These are phyloP conservation scores for Pissodes strobi DNA, from an alignment of 1,140 invertebrate species.

Conservation along the genomic window DNA sequence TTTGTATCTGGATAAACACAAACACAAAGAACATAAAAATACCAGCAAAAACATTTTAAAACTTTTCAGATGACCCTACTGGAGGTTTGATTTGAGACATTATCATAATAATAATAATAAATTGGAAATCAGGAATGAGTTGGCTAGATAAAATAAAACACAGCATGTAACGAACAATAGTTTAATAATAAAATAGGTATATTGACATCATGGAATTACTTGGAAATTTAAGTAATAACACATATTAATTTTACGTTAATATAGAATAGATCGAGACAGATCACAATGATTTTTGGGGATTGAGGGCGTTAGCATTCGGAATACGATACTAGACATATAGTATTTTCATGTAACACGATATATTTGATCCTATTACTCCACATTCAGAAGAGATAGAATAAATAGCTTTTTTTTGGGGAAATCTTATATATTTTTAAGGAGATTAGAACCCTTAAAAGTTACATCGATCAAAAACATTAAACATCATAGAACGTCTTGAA, in stretches of 20 bases:
- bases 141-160: slow-evolving; percentile 42
- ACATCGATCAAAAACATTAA: slow-evolving; percentile 24
- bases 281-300: slow-evolving; percentile 40
- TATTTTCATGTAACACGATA: slow-evolving; percentile 3
- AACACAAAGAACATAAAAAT: too few relatives aligned
- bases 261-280: slow-evolving; percentile 39
- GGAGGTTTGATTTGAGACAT: too few relatives aligned
- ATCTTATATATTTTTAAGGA: slow-evolving; percentile 23
- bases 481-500: slow-evolving; percentile 15
- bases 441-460: slow-evolving; percentile 31
- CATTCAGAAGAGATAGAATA: slow-evolving; percentile 9
- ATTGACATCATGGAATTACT: slow-evolving; percentile 53
- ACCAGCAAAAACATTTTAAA: too few relatives aligned
- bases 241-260: slow-evolving; percentile 42
- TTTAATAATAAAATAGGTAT: slow-evolving; percentile 56
- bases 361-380: slow-evolving; percentile 27
- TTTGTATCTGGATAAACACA: too few relatives aligned
- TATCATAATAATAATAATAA: too few relatives aligned
- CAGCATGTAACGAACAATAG: slow-evolving; percentile 47
- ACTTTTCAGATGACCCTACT: too few relatives aligned
- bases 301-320: slow-evolving; percentile 23
- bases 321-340: slow-evolving; percentile 24
- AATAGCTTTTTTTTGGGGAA: slow-evolving; percentile 26
- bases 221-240: slow-evolving; percentile 40
- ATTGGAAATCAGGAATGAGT: too few relatives aligned